Evolutionary conservation across 2,888 invertebrate species (phyloP).

Genomic region (Aleiodes testaceus): DNA sequence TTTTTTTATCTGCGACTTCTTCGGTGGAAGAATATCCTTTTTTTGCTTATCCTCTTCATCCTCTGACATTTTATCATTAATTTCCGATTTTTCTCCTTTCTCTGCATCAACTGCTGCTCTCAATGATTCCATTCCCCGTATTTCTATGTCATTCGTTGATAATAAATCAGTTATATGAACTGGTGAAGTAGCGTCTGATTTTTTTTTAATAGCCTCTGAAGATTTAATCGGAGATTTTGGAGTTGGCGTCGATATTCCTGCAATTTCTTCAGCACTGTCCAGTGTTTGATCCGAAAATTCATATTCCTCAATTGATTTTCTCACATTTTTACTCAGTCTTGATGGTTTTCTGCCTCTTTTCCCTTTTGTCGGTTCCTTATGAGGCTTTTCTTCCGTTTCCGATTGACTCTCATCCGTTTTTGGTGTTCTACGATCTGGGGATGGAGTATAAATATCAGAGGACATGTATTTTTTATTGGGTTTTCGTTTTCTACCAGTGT

Average conservation of each 20-base stretch:
- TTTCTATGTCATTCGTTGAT: constrained; percentile 33
- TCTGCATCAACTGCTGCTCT: background rate
- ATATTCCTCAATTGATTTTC: constrained; percentile 54
- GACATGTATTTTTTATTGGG: constrained; percentile 63
- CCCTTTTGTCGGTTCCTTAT: constrained; percentile 47
- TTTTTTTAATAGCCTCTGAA: background rate
- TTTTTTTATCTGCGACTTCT: constrained; percentile 70
- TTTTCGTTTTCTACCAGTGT: constrained; percentile 61
- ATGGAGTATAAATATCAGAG: constrained; percentile 59
- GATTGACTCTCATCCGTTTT: constrained; percentile 67
- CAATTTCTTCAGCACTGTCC: constrained; percentile 40
- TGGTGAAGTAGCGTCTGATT: background rate
- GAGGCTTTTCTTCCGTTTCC: constrained; percentile 62
- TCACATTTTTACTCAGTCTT: constrained; percentile 34
- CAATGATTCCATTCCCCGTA: constrained; percentile 14
- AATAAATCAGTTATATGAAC: constrained; percentile 39
- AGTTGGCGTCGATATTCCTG: background rate
- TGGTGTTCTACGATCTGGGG: constrained; percentile 58
- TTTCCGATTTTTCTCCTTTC: constrained; percentile 4
- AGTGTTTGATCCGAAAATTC: constrained; percentile 56
- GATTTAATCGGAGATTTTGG: constrained; percentile 17
- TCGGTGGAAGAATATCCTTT: constrained; percentile 61
- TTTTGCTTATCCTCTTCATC: constrained; percentile 40
- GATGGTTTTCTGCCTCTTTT: constrained; percentile 54
- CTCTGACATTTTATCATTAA: constrained; percentile 24